phyloP scores from a whole-genome alignment of 2,797 vertebrate genomes.

The Denticeps clupeoides region DNA sequence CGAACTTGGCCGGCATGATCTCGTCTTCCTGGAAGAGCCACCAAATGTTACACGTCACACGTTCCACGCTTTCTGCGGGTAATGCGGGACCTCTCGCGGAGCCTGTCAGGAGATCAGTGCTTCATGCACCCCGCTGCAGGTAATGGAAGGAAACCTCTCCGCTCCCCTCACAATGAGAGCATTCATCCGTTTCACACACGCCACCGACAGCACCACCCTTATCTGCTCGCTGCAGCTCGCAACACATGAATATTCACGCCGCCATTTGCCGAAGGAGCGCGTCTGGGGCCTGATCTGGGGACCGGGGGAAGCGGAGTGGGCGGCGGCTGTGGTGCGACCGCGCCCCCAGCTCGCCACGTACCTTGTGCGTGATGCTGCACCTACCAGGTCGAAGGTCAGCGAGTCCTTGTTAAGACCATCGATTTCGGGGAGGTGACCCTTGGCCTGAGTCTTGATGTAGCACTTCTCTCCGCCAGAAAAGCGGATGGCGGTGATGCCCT shows the following conservation, averaged over 20 bases:
- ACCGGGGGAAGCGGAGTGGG: no score
- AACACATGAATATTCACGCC: constrained; percentile 19
- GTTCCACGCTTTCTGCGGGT: no score
- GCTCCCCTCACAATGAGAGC: constrained; percentile 4
- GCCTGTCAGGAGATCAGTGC: no score
- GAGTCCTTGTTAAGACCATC: constrained; percentile 68
- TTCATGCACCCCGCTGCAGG: no score
- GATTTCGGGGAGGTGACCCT: constrained; percentile 74
- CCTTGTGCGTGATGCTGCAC: constrained; percentile 38
- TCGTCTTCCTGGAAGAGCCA: constrained; percentile 70
- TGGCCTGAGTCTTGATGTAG: constrained; percentile 88
- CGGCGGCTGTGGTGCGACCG: no score
- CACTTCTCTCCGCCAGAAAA: constrained; percentile 85
- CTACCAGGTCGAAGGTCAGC: constrained; percentile 76
- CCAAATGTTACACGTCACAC: neutral
- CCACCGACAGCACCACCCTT: constrained; percentile 25
- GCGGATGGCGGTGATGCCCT: constrained; percentile 89
- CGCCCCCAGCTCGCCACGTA: no score
- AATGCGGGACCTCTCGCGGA: no score
- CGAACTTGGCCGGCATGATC: constrained; percentile 85
- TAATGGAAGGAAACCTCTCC: neutral
- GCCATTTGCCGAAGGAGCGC: constrained; percentile 27
- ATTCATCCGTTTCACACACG: constrained; percentile 17
- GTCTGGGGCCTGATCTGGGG: no score
- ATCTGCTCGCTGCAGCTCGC: constrained; percentile 22